These are phyloP conservation scores for Cynopterus sphinx DNA, from an alignment of 2,797 vertebrate species.

Conservation along the genomic window DNA sequence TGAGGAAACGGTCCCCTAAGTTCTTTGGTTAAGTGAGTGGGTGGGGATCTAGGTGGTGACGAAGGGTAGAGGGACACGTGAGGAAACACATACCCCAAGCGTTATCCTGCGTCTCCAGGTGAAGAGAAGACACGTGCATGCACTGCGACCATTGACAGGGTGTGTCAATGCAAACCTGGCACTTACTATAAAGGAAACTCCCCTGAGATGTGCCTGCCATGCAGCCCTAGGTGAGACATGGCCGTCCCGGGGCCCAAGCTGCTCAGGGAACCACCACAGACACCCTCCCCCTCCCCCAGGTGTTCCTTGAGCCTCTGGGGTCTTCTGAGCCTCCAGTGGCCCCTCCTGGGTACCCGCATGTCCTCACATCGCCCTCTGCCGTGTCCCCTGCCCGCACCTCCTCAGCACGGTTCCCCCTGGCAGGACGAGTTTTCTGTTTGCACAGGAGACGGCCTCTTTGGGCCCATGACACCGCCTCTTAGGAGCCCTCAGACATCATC, in stretches of 20 bases:
- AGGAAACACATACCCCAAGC: neutral
- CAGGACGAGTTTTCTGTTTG: neutral
- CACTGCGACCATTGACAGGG: accelerated
- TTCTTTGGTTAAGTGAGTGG: neutral
- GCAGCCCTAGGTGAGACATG: constrained; percentile 63
- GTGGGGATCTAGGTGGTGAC: neutral
- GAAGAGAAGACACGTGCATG: constrained; percentile 40
- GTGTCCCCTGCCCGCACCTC: neutral
- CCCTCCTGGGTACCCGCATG: neutral
- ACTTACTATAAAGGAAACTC: constrained; percentile 58
- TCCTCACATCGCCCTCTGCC: accelerated
- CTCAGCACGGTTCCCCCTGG: neutral
- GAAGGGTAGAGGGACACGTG: neutral
- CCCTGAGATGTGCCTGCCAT: constrained; percentile 80
- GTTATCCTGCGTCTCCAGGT: constrained; percentile 48
- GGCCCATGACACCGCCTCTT: neutral
- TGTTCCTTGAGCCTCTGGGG: neutral
- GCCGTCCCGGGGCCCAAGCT: no score
- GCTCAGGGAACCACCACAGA: neutral
- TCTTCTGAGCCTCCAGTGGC: neutral
- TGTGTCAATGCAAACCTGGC: constrained; percentile 74
- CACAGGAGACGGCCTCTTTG: neutral
- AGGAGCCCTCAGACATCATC: no score
- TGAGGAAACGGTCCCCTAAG: neutral
- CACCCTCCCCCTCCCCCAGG: accelerated